A percentile compares a stretch with the other conserved stretches of the same genome.
These are phyloP conservation scores for Thalassarche chlororhynchos DNA, from an alignment of 2,113 vertebrate species.

Conservation along the genomic window DNA sequence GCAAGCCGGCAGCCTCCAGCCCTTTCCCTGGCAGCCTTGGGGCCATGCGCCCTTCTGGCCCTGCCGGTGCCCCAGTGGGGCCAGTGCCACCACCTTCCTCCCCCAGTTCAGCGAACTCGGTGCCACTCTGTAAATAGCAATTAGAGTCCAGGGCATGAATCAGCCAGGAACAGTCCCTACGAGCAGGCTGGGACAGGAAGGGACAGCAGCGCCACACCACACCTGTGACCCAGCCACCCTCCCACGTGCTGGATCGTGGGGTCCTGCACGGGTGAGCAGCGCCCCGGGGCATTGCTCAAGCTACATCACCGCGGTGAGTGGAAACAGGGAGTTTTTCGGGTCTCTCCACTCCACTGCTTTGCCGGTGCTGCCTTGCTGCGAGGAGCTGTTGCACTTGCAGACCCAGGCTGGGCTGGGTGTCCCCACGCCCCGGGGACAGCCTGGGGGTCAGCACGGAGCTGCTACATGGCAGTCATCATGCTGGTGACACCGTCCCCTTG, in stretches of 20 bases:
- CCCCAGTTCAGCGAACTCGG: not conserved
- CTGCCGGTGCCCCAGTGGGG: not conserved
- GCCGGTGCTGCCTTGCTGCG: not conserved
- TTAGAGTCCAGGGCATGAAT: slow-evolving; percentile 15
- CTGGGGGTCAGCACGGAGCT: not conserved
- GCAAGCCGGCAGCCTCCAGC: not conserved
- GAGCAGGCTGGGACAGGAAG: slow-evolving; percentile 11
- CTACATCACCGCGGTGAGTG: accelerated
- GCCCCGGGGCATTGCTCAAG: accelerated
- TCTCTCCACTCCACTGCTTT: not conserved
- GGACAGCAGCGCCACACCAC: not conserved
- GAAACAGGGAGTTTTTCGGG: accelerated
- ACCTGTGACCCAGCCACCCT: not conserved
- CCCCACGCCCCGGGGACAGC: accelerated
- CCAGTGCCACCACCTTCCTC: not conserved
- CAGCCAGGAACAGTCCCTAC: not conserved
- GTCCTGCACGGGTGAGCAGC: accelerated
- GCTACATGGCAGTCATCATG: accelerated
- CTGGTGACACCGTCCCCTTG: not conserved
- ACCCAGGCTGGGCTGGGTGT: not conserved
- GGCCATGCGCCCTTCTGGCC: not conserved
- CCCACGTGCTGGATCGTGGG: accelerated
- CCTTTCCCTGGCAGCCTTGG: not conserved
- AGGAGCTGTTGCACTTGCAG: not conserved
- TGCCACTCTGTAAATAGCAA: slow-evolving; percentile 26